phyloP scores from a whole-genome alignment of 23 tunicate species.

The Ciona savignyi region DNA sequence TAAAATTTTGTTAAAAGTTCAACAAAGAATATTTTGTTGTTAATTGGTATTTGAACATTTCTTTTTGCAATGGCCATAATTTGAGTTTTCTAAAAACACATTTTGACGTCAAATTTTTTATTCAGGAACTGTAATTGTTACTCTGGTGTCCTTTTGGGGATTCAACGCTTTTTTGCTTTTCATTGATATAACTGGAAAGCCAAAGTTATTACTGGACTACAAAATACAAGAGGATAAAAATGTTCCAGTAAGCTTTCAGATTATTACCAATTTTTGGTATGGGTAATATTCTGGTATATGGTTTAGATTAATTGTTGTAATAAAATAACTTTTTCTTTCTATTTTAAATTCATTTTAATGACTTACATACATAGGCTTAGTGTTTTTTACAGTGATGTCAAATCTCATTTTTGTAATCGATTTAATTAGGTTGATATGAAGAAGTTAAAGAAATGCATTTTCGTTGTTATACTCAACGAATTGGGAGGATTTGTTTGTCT shows the following conservation, averaged over 20 bases:
- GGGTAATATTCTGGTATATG: no score
- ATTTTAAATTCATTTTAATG: no score
- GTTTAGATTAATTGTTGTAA: no score
- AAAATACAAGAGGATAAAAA: conserved; percentile 66
- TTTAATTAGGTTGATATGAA: conserved; percentile 36
- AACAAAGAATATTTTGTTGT: no score
- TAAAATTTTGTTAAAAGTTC: no score
- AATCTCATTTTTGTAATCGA: not conserved
- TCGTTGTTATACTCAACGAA: conserved; percentile 47
- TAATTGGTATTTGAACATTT: no score
- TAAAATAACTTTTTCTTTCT: no score
- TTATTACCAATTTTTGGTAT: no score
- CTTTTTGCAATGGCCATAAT: no score
- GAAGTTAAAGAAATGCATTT: conserved; percentile 15
- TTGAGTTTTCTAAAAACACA: no score
- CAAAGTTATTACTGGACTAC: conserved; percentile 40
- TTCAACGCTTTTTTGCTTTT: conserved; percentile 37
- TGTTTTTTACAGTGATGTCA: not conserved
- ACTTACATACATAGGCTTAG: not conserved
- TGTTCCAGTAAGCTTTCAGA: conserved; percentile 35
- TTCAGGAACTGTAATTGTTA: conserved; percentile 24
- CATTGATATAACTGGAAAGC: conserved; percentile 57
- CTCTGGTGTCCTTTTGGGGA: conserved; percentile 31
- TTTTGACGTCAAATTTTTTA: no score
- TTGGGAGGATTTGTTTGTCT: not conserved